These are phyloP conservation scores for Hypomesus transpacificus DNA, from an alignment of 2,113 vertebrate species.

Conservation along the genomic window DNA sequence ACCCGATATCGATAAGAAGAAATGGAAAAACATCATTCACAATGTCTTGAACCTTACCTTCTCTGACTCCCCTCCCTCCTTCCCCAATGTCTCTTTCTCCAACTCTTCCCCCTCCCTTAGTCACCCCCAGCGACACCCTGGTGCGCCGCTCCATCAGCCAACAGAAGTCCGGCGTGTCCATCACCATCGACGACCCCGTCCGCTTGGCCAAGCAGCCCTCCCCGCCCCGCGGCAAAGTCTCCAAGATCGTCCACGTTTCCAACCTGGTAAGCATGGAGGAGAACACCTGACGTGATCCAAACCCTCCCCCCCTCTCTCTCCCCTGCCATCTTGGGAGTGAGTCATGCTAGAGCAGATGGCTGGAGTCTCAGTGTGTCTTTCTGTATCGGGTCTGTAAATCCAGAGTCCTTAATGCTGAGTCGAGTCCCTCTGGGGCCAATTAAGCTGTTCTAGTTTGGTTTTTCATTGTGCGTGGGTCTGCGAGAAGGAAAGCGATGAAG, in stretches of 20 bases:
- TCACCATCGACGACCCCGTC: constrained; percentile 87
- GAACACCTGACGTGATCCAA: neutral
- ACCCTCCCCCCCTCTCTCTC: too few relatives aligned
- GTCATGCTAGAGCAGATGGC: too few relatives aligned
- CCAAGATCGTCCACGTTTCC: constrained; percentile 84
- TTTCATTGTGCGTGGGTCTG: too few relatives aligned
- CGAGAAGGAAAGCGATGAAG: too few relatives aligned
- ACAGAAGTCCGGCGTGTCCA: constrained; percentile 83
- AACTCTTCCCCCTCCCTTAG: constrained; percentile 47
- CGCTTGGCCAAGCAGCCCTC: constrained; percentile 77
- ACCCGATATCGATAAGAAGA: neutral
- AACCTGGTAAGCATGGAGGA: constrained; percentile 79
- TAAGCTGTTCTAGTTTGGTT: too few relatives aligned
- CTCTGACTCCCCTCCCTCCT: too few relatives aligned
- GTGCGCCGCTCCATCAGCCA: constrained; percentile 87
- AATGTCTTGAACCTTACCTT: too few relatives aligned
- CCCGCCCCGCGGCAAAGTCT: constrained; percentile 79
- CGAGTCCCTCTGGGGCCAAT: too few relatives aligned
- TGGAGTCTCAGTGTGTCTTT: too few relatives aligned
- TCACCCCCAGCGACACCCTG: constrained; percentile 79
- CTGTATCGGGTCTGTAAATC: too few relatives aligned
- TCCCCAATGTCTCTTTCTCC: neutral
- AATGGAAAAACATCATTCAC: neutral
- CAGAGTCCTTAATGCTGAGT: too few relatives aligned
- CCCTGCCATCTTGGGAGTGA: too few relatives aligned